These are phyloP conservation scores for Microtus richardsoni DNA, from an alignment of 2,113 vertebrate genomes.

Conservation along the genomic window DNA sequence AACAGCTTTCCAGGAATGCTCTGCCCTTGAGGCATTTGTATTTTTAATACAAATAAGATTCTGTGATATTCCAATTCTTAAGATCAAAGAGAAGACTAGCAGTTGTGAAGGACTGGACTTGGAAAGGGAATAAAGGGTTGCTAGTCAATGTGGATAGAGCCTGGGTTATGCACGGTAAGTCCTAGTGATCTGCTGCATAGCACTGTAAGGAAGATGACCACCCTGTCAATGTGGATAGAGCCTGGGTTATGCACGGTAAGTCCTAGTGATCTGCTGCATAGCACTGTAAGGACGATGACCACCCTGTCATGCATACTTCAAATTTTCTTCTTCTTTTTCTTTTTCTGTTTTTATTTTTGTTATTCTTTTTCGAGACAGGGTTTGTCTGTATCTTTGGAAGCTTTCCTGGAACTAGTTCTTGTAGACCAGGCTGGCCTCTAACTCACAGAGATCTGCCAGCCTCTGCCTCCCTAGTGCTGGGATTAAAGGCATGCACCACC, in stretches of 20 bases:
- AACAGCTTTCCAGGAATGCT: not conserved
- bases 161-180: not conserved
- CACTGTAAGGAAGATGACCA: not conserved
- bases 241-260: not conserved
- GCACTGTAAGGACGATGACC: not conserved
- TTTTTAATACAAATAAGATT: constrained; percentile 34
- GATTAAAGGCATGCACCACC: no score
- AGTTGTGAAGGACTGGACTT: not conserved
- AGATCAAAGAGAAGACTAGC: not conserved
- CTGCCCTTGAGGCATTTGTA: constrained; percentile 7
- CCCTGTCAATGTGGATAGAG: not conserved
- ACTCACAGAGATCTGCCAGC: no score
- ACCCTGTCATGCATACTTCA: not conserved
- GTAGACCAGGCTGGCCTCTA: no score
- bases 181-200: not conserved
- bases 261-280: not conserved
- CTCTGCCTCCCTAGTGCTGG: no score
- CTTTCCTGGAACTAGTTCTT: no score
- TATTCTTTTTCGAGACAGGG: no score
- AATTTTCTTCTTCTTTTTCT: not conserved
- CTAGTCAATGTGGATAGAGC: not conserved
- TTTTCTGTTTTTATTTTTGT: no score
- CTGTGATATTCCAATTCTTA: not conserved
- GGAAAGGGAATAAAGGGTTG: not conserved
- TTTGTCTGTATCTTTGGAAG: no score